These are phyloP conservation scores for Geothlypis trichas DNA, from an alignment of 2,113 vertebrate species.

Conservation along the genomic window DNA sequence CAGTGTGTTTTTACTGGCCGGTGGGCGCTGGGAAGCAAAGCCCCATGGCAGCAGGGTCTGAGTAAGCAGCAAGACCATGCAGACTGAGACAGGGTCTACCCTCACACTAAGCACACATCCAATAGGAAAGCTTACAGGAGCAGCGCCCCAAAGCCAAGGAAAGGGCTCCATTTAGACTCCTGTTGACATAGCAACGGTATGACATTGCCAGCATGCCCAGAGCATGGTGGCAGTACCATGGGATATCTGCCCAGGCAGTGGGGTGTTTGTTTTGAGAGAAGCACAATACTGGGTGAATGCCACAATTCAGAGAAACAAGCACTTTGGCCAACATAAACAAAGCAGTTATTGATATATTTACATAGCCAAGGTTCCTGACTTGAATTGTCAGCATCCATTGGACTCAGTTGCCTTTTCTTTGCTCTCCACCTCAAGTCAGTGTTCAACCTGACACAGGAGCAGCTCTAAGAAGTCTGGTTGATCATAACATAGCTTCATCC, in stretches of 20 bases:
- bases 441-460: background rate
- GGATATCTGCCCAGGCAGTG: slow-evolving; percentile 36
- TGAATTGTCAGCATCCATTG: background rate
- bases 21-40: rapidly evolving
- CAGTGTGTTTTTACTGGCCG: background rate
- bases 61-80: background rate
- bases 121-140: background rate
- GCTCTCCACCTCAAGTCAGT: background rate
- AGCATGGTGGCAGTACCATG: background rate
- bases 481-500: background rate
- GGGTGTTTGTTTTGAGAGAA: slow-evolving; percentile 41
- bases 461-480: background rate
- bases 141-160: background rate
- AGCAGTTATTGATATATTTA: slow-evolving; percentile 55
- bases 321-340: slow-evolving; percentile 43
- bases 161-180: background rate
- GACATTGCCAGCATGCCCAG: background rate
- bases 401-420: background rate
- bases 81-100: background rate
- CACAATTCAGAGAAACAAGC: slow-evolving; percentile 18
- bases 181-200: background rate
- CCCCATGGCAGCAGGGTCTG: background rate
- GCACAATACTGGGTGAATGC: slow-evolving; percentile 36
- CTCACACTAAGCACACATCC: background rate
- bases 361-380: background rate